phyloP scores from a whole-genome alignment of 1,140 invertebrate genomes.

The Dryas iulia region DNA sequence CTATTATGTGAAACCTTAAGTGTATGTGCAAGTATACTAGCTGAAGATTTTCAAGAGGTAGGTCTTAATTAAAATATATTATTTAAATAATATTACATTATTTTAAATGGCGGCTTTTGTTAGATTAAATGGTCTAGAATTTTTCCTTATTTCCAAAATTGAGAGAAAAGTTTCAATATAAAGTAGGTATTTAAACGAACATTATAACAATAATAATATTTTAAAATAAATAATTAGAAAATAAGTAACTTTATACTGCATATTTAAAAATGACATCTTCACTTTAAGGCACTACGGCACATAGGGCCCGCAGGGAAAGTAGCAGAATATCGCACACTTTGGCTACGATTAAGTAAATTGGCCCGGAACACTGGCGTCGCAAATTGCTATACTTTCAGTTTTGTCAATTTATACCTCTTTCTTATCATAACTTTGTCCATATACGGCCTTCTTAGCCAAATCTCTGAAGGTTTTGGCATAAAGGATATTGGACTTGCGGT shows the following conservation, averaged over 20 bases:
- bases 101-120: too few species aligned
- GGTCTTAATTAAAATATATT: background rate
- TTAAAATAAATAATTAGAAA: too few species aligned
- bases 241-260: background rate
- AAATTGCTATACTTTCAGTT: constrained; percentile 83
- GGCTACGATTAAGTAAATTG: constrained; percentile 83
- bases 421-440: constrained; percentile 85
- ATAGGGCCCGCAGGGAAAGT: constrained; percentile 83
- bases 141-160: too few species aligned
- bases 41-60: constrained; percentile 83
- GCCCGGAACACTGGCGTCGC: constrained; percentile 83
- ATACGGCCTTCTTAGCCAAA: constrained; percentile 84
- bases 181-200: too few species aligned
- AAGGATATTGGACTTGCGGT: constrained; percentile 84
- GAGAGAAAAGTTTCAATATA: too few species aligned
- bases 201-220: too few species aligned
- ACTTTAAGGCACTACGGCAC: constrained; percentile 81
- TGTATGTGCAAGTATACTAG: constrained; percentile 81
- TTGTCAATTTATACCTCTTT: constrained; percentile 84
- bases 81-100: background rate
- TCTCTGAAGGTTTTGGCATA: constrained; percentile 84
- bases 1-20: constrained; percentile 83
- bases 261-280: background rate
- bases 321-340: constrained; percentile 83
- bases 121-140: too few species aligned